These are phyloP conservation scores for Myrmophylax atrothorax DNA, from an alignment of 2,113 vertebrate genomes.

Conservation along the genomic window DNA sequence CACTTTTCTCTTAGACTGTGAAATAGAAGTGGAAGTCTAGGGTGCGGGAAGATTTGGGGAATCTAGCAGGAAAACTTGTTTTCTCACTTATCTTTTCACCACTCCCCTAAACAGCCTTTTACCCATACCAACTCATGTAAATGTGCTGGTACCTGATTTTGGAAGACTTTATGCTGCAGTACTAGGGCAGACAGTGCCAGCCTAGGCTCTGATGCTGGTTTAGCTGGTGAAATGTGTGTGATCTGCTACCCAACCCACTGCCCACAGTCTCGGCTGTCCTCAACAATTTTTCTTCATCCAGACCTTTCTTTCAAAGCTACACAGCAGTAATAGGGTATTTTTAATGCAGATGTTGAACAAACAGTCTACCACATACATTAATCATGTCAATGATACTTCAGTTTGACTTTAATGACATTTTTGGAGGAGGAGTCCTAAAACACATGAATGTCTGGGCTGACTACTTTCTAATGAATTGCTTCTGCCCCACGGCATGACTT, in stretches of 20 bases:
- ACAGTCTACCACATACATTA: not conserved
- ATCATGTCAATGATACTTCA: not conserved
- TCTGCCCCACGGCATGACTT: not conserved
- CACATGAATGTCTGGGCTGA: not conserved
- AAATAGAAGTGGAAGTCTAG: not conserved
- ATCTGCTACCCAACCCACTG: not conserved
- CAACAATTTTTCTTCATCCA: not conserved
- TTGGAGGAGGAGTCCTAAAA: not conserved
- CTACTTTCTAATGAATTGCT: not conserved
- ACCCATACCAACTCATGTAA: not conserved
- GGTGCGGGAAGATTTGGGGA: not conserved
- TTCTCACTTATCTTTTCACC: not conserved
- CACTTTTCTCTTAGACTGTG: not conserved
- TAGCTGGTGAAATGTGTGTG: not conserved
- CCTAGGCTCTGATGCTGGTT: not conserved
- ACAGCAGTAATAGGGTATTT: not conserved
- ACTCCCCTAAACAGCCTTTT: not conserved
- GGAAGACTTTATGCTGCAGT: not conserved
- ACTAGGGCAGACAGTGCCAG: not conserved
- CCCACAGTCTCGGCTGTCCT: not conserved
- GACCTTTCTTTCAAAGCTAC: not conserved
- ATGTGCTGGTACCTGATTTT: not conserved
- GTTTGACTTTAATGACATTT: not conserved
- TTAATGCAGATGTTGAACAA: not conserved
- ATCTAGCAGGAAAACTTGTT: not conserved